These are phyloP conservation scores for Tragelaphus buxtoni DNA, from an alignment of 2,113 vertebrate genomes.

Conservation along the genomic window DNA sequence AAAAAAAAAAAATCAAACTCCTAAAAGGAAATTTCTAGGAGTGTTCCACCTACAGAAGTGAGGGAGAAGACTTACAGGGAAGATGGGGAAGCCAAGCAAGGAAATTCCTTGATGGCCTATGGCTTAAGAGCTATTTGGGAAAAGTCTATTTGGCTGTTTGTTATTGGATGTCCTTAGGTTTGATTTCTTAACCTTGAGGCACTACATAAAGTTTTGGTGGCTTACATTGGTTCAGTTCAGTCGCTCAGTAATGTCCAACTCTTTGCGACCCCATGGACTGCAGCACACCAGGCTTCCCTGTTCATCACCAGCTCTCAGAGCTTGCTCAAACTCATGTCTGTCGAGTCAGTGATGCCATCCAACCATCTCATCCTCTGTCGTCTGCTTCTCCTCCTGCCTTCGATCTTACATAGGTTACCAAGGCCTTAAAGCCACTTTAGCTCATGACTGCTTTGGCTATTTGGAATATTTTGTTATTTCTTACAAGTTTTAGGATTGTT, in stretches of 20 bases:
- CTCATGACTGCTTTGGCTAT: background rate
- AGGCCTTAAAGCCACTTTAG: background rate
- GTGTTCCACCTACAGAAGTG: background rate
- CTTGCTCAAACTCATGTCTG: background rate
- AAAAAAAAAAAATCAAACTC: background rate
- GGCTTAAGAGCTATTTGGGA: background rate
- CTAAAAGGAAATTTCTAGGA: background rate
- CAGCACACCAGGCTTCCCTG: background rate
- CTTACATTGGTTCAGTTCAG: background rate
- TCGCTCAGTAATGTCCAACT: background rate
- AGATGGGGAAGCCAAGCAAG: background rate
- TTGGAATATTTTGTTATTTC: background rate
- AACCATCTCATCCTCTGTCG: background rate
- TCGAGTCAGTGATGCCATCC: background rate
- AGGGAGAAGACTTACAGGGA: background rate
- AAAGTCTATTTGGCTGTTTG: background rate
- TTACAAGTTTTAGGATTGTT: background rate
- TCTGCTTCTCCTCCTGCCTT: background rate
- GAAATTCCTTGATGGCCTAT: background rate
- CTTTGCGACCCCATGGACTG: rapidly evolving
- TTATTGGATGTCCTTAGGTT: too few species aligned
- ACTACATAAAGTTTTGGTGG: background rate
- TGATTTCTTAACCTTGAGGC: background rate
- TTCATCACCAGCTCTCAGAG: background rate
- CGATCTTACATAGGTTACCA: background rate